phyloP scores from a whole-genome alignment of 1,140 invertebrate species.

The Formica exsecta region DNA sequence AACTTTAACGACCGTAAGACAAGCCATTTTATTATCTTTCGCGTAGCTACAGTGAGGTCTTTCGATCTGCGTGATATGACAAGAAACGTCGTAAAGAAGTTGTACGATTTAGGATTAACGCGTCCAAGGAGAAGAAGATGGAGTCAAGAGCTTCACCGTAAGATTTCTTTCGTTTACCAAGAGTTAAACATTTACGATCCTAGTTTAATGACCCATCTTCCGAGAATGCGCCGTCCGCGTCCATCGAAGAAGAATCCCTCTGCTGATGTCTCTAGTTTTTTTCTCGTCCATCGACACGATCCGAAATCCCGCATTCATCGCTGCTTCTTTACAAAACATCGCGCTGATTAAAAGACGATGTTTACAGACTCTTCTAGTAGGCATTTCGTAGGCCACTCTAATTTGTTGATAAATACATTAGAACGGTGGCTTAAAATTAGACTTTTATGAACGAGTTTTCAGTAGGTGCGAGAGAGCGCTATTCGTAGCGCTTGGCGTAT shows the following conservation, averaged over 20 bases:
- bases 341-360: slow-evolving; percentile 50
- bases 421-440: slow-evolving; percentile 76
- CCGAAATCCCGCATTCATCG: not conserved
- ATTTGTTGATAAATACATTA: slow-evolving; percentile 80
- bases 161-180: slow-evolving; percentile 52
- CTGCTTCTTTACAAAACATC: slow-evolving; percentile 10
- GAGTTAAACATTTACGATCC: slow-evolving; percentile 74
- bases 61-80: slow-evolving; percentile 28
- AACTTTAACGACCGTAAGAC: slow-evolving; percentile 44
- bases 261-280: slow-evolving; percentile 1
- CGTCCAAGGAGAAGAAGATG: not conserved
- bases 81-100: slow-evolving; percentile 49
- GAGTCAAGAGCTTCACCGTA: not conserved
- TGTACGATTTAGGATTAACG: slow-evolving; percentile 30
- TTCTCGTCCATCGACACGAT: slow-evolving; percentile 1
- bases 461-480: slow-evolving; percentile 68
- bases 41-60: slow-evolving; percentile 32
- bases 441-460: slow-evolving; percentile 76
- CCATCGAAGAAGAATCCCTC: not conserved
- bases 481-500: slow-evolving; percentile 67
- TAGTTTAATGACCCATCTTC: slow-evolving; percentile 68
- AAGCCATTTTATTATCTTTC: slow-evolving; percentile 54
- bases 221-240: slow-evolving; percentile 41
- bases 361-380: slow-evolving; percentile 1
- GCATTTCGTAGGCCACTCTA: slow-evolving; percentile 43